phyloP scores from a whole-genome alignment of 2,888 invertebrate species.

The Pseudococcus viburni region DNA sequence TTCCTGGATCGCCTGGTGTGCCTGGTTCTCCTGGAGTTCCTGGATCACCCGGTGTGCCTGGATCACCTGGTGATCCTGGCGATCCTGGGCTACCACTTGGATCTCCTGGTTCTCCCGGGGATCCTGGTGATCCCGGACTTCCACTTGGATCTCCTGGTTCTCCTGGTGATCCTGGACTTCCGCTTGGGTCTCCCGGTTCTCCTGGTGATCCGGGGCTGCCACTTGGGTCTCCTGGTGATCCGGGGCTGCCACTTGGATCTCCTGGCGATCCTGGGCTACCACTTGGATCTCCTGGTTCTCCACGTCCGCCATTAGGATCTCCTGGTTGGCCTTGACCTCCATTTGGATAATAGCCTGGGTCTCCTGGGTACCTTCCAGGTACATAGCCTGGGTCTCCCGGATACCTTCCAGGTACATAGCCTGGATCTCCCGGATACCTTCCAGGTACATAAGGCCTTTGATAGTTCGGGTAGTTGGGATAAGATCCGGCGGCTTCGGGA shows the following conservation, averaged over 20 bases:
- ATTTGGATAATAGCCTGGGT: slow-evolving; percentile 47
- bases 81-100: slow-evolving; percentile 60
- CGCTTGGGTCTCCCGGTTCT: slow-evolving; percentile 65
- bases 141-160: slow-evolving; percentile 66
- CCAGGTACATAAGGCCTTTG: slow-evolving; percentile 51
- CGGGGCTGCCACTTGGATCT: slow-evolving; percentile 48
- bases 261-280: slow-evolving; percentile 55
- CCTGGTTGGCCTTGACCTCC: slow-evolving; percentile 57
- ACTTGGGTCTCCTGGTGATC: slow-evolving; percentile 60
- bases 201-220: slow-evolving; percentile 59
- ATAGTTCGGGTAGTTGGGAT: slow-evolving; percentile 5
- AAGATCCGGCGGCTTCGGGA: slow-evolving; percentile 15
- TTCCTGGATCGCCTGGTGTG: slow-evolving; percentile 51
- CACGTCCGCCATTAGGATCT: slow-evolving; percentile 53
- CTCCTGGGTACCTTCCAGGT: slow-evolving; percentile 17
- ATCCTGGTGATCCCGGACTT: slow-evolving; percentile 59
- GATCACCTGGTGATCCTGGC: slow-evolving; percentile 57
- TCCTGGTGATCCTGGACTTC: slow-evolving; percentile 67
- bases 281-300: slow-evolving; percentile 59
- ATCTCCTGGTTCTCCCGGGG: slow-evolving; percentile 64
- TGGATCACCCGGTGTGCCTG: slow-evolving; percentile 51
- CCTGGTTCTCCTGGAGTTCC: slow-evolving; percentile 53
- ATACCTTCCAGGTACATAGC: neutral
- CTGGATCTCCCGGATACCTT: slow-evolving; percentile 25
- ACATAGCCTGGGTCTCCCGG: slow-evolving; percentile 33